Base-by-base conservation (phyloP, 2,888 invertebrate species). In the Leptopilina drosophilae region DNA sequence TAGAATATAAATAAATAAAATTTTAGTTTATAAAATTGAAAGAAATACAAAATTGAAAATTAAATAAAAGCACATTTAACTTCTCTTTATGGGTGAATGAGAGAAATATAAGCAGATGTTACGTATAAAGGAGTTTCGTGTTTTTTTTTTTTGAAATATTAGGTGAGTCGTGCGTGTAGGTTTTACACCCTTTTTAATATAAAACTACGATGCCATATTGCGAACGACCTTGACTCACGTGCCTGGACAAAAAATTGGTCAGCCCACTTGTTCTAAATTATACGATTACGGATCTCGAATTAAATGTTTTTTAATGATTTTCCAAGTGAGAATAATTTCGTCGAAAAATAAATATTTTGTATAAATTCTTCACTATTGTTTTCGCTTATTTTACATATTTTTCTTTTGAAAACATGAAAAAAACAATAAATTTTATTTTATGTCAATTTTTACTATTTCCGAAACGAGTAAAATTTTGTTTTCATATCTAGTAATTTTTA, bases 141-240 rank as follows among this genome's bases (percentile, higher is more conserved):
- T 14, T 66, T 42, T 67, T 67, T 49, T 49, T 15, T 33, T 33
- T 33, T 20, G 20, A 33, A 20, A 67, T 67, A 46, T 67, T 67
- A 67, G 15, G 20, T 46, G 20, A 67, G 46, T 20, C 20, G 9
- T 49, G 67, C 49, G 49, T 67, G 67, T 46, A 20, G 6, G 46
- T 67, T 67, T 33, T 33, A 46, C 46, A 49, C 46, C 67, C 46
- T 67, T 67, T 67, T 33, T 5, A 49, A 67, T 49, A 49, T 46
- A 67, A 67, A 49, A 12, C 46, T 67, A 33, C 33, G 20, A 42
- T 20, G 46, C 46, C 46, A 46, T 8, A 49, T 46, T 33, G 20
- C 67, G 46, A 49, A 67, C 46, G 67, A 12, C 67, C 67, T 67
- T 67, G 49, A 20, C 67, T 67, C 46, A 67, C 67, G 67, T 67